Conservation (phyloP, 2,888 invertebrate species). For the Minunthozetes semirufus region DNA sequence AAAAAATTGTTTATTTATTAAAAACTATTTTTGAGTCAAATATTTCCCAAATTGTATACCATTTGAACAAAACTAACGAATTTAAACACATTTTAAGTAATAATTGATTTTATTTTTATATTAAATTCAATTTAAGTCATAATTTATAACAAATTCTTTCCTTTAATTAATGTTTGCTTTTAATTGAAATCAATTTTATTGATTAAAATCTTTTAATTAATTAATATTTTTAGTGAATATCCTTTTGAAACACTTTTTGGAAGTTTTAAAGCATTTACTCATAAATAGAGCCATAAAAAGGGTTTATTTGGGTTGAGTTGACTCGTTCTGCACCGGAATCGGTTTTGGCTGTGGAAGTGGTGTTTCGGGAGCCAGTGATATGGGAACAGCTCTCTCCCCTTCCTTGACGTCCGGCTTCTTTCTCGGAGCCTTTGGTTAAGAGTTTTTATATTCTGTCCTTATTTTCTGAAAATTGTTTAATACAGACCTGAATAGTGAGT, state of each 20-base stretch:
- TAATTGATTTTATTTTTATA: too few species aligned
- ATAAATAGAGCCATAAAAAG: neutral
- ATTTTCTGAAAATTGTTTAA: too few species aligned
- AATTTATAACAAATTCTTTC: too few species aligned
- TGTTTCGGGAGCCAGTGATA: neutral
- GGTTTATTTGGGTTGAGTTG: conserved; percentile 3
- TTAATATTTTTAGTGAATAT: neutral
- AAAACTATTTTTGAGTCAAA: neutral
- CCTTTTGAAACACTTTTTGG: too few species aligned
- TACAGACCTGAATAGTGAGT: conserved; percentile 37
- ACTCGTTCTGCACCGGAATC: conserved; percentile 16
- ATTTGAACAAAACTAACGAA: too few species aligned
- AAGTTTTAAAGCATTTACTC: too few species aligned
- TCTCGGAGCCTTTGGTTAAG: conserved; percentile 1
- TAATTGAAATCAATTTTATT: too few species aligned
- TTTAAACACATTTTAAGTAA: too few species aligned
- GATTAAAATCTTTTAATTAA: neutral
- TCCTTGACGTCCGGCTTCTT: neutral
- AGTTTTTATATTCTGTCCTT: neutral
- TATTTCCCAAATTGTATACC: too few species aligned
- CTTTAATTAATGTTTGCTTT: too few species aligned
- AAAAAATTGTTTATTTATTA: neutral
- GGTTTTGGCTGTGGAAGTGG: conserved; percentile 5
- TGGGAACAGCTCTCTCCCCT: neutral
- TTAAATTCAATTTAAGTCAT: too few species aligned